Evolutionary conservation across 1,140 invertebrate species (phyloP), one percentile per base, ranked within the genome.

Genomic region (Pseudomyrmex gracilis): DNA sequence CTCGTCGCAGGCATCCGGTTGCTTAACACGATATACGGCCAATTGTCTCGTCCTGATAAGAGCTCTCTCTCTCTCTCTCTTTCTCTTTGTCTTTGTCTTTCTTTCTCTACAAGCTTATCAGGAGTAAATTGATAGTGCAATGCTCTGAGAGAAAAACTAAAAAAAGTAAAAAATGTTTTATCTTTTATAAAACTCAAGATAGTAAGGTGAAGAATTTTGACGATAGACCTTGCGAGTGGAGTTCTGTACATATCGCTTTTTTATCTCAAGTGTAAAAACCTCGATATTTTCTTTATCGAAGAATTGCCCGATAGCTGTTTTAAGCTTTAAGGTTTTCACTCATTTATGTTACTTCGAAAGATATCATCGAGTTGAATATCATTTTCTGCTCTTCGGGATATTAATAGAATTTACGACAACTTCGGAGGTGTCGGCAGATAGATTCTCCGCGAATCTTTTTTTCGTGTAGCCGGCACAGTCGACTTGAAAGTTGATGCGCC

Each of bases 401-500:
- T 80, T 60, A 80, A 80, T 80, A 80, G 66, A 47, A 58, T 80
- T 71, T 55, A 80, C 20, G 47, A 47, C 66, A 64, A 58, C 76
- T 68, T 43, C 4, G 13, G 15, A 68, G 64, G 58, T 57, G 51
- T 66, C 64, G 34, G 15, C 53, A 22, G 49, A 77, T 60, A 71
- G 76, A 71, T 66, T 71, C 49, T 5, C 17, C 76, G 66, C 70
- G 74, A 67, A 53, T 80, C 76, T 71, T 60, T 68, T 71, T 60
- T 68, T 68, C 76, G 55, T 49, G 53, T 71, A 80, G 43, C 55
- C 76, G 76, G 34, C 34, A 80, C 66, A 80, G 53, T 80, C 63
- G 74, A 68, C 66, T 80, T 58, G 66, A 70, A 67, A 71, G 76
- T 80, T 71, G 76, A 80, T 70, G 66, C 76, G 76, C 64, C 66